These are phyloP conservation scores for Drosophila diplacantha DNA, from an alignment of 2,888 invertebrate species.

Conservation along the genomic window DNA sequence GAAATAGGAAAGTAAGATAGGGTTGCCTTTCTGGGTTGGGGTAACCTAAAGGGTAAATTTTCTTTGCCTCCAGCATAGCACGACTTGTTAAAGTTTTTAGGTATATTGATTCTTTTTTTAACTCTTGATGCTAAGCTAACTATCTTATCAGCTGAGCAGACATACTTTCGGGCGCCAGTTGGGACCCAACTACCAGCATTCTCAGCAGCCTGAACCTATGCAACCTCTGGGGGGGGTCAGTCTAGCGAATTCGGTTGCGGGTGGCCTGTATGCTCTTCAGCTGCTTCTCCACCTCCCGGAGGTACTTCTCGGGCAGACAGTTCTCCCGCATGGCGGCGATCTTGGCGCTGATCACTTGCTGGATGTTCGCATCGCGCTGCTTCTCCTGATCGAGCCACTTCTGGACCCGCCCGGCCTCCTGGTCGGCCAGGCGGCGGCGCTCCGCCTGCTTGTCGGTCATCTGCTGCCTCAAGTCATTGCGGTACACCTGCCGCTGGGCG, in stretches of 20 bases:
- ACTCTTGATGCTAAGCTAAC: neutral
- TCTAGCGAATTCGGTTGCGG: conserved; percentile 59
- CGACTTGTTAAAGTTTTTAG: too few species aligned
- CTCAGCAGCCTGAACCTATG: conserved; percentile 34
- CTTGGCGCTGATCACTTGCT: conserved; percentile 75
- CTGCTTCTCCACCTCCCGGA: conserved; percentile 77
- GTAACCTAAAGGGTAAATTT: neutral
- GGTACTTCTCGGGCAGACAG: conserved; percentile 76
- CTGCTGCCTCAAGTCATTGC: conserved; percentile 75
- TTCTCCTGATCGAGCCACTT: conserved; percentile 75
- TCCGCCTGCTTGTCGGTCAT: conserved; percentile 75
- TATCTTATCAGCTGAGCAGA: neutral
- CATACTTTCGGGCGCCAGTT: conserved; percentile 43
- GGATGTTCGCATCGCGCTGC: conserved; percentile 74
- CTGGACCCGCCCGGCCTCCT: conserved; percentile 71
- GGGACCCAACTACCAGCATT: neutral
- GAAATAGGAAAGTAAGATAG: neutral
- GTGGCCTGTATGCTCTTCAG: conserved; percentile 60
- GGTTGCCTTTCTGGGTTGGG: too few species aligned
- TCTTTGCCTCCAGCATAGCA: too few species aligned
- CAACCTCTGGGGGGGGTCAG: neutral
- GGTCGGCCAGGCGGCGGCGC: conserved; percentile 66
- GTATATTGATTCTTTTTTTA: neutral
- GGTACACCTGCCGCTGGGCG: conserved; percentile 68
- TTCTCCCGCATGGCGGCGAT: conserved; percentile 76